Conservation (phyloP, 1,140 invertebrate species). For the Zaprionus inermis region DNA sequence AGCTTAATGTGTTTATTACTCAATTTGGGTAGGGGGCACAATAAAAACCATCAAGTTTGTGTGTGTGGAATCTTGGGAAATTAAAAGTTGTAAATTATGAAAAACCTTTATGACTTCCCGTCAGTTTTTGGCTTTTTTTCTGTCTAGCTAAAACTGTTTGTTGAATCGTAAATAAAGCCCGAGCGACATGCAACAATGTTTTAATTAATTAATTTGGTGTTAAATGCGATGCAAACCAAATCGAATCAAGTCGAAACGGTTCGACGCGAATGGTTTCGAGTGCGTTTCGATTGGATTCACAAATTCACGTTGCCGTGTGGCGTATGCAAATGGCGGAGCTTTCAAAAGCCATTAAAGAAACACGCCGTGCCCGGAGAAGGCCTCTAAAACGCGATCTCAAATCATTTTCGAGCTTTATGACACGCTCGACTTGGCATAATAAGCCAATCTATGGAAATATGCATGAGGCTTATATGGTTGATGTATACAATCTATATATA, state of each 20-base stretch:
- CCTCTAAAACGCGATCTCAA: constrained; percentile 51
- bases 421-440: background rate
- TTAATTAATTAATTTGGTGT: constrained; percentile 34
- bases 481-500: constrained; percentile 4
- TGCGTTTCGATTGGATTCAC: constrained; percentile 22
- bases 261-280: constrained; percentile 1
- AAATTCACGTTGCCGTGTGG: constrained; percentile 2
- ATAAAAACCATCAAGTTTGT: constrained; percentile 17
- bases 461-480: constrained; percentile 8
- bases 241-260: constrained; percentile 7
- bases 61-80: background rate
- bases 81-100: background rate
- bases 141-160: background rate
- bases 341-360: constrained; percentile 73
- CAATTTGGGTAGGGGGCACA: background rate
- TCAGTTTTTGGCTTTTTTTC: background rate
- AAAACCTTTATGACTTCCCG: constrained; percentile 21
- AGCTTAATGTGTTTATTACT: constrained; percentile 22
- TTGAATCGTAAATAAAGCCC: constrained; percentile 20
- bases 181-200: constrained; percentile 12
- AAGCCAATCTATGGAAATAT: constrained; percentile 8
- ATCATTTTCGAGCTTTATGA: constrained; percentile 32
- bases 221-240: constrained; percentile 22
- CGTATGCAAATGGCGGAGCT: constrained; percentile 50
- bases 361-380: constrained; percentile 44